Base-by-base conservation (phyloP, 2,888 invertebrate species). In the Globia sparganii region DNA sequence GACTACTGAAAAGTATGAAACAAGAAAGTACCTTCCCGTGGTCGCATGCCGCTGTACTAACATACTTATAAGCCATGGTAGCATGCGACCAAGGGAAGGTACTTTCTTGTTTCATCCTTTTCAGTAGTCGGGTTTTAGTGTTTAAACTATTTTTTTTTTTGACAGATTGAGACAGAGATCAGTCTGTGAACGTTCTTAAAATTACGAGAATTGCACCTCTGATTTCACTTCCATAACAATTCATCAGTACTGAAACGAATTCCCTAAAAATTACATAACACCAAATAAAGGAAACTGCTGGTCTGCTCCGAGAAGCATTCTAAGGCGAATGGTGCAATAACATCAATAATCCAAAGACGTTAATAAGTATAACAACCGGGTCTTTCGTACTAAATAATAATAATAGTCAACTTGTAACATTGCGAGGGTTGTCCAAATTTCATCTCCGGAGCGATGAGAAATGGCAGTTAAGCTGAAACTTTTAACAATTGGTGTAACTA, bases 401-500 rank as follows among this genome's bases (percentile, higher is more conserved):
- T 90, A 88, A 87, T 87, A 80, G 80, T 80, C 83, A 72, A 87
- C 86, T 86, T 80, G 66, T 82, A 82, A 87, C 84, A 87, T 86
- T 87, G 83, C 79, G 79, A 80, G 87, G 86, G 88, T 88, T 84
- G 86, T 88, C 86, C 86, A 85, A 89, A 90, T 89, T 89, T 89
- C 88, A 91, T 89, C 87, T 89, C 87, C 83, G 85, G 80, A 83
- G 87, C 86, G 77, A 90, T 90, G 91, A 90, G 87, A 83, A 89
- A 90, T 89, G 87, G 86, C 86, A 85, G 86, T 89, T 89, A 83
- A 81, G 81, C 80, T 72, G 75, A 84, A 90, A 91, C 85, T 91
- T 91, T 91, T 86, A 86, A 87, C 87, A 87, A 90, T 89, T 89
- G 85, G 86, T 85, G 73, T 87, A 87, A 86, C 87, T 90, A 89